Percentiles rank a stretch among this genome's conserved stretches.
Evolutionary conservation across 2,888 invertebrate genomes (phyloP).

Genomic region (Acronicta alni): DNA sequence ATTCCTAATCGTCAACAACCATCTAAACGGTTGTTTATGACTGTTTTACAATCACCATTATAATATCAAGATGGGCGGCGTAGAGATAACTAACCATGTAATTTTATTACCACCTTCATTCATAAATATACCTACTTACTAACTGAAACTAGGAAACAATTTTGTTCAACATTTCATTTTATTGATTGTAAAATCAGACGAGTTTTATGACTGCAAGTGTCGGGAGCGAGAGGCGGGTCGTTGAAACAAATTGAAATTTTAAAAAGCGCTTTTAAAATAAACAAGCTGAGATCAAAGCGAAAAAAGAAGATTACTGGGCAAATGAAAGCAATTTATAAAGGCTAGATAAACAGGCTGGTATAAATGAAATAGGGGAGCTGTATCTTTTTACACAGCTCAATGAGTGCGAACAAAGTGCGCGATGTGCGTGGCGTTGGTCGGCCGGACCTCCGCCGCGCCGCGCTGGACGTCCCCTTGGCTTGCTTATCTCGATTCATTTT

Average conservation of each 20-base stretch:
- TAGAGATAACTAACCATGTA: conserved; percentile 33
- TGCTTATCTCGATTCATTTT: conserved; percentile 76
- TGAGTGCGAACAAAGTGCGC: conserved; percentile 77
- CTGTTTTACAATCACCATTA: conserved; percentile 42
- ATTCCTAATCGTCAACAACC: conserved; percentile 29
- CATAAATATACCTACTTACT: conserved; percentile 38
- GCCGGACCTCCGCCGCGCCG: conserved; percentile 35
- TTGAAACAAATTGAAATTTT: conserved; percentile 46
- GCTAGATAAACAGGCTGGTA: conserved; percentile 66
- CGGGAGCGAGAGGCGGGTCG: conserved; percentile 5
- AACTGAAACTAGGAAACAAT: conserved; percentile 24
- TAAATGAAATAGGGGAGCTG: conserved; percentile 76
- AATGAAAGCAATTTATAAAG: conserved; percentile 75
- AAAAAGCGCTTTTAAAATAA: conserved; percentile 39
- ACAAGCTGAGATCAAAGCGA: conserved; percentile 67
- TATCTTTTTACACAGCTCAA: conserved; percentile 81
- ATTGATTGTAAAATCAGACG: conserved; percentile 44
- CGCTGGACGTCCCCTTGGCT: conserved; percentile 49
- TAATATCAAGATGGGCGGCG: conserved; percentile 25
- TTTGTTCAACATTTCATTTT: conserved; percentile 32
- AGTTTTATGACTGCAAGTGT: conserved; percentile 28
- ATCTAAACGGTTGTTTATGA: conserved; percentile 42
- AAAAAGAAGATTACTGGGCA: conserved; percentile 65
- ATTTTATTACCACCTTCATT: conserved; percentile 24
- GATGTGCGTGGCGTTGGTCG: conserved; percentile 53